phyloP scores from a whole-genome alignment of 92 coral and sea anemone species.

The Blastomussa wellsi region DNA sequence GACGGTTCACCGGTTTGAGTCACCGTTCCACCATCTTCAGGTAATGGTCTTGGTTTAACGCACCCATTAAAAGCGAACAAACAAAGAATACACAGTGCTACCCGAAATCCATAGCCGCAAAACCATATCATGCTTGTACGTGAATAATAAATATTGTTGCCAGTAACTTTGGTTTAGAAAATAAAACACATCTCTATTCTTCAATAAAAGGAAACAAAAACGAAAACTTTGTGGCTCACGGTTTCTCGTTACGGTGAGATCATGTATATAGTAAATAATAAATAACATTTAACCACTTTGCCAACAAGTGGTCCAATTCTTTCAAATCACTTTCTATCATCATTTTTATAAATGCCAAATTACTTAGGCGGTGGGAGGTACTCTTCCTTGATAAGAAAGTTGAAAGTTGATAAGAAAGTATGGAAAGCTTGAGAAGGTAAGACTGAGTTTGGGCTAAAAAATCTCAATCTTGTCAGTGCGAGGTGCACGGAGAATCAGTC shows the following conservation, averaged over 20 bases:
- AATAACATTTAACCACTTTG: slow-evolving; percentile 14
- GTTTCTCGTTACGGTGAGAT: slow-evolving; percentile 20
- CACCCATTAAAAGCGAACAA: slow-evolving; percentile 27
- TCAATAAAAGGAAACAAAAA: not conserved
- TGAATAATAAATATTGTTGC: not conserved
- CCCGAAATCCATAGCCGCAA: slow-evolving; percentile 11
- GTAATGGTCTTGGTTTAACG: slow-evolving; percentile 59
- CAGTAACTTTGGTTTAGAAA: not conserved
- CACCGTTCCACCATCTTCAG: slow-evolving; percentile 68
- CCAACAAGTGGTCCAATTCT: slow-evolving; percentile 41
- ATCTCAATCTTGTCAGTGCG: not conserved
- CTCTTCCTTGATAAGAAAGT: too few species aligned
- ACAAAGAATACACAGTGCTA: slow-evolving; percentile 16
- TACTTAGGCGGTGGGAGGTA: not conserved
- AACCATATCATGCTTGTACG: slow-evolving; percentile 33
- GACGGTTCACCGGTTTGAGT: slow-evolving; percentile 97
- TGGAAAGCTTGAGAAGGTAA: not conserved
- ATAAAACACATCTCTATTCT: slow-evolving; percentile 1
- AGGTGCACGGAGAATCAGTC: not conserved
- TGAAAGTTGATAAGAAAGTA: not conserved
- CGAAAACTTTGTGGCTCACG: not conserved
- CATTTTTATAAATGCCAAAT: slow-evolving; percentile 23
- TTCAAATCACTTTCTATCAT: slow-evolving; percentile 17
- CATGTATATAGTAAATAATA: slow-evolving; percentile 35
- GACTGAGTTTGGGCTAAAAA: not conserved